Evolutionary conservation across 2,797 vertebrate genomes (phyloP), one percentile per base, ranked within the genome.

Genomic region (Sparus aurata): DNA sequence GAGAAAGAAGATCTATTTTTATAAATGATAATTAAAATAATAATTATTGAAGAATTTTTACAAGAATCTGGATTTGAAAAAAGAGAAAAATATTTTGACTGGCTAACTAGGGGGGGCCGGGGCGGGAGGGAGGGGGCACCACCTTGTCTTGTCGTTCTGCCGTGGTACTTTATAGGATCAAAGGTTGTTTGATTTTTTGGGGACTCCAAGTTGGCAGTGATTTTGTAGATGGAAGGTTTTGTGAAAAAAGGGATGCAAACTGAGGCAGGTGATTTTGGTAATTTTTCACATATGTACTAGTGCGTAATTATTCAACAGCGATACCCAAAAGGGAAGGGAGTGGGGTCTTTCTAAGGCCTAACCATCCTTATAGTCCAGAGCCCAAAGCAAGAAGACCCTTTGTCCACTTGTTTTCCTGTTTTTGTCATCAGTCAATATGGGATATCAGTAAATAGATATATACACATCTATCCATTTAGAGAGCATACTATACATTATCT

Each of bases 51-150:
- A 98, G 98, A 99, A 99, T 99, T 99, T 99, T 99, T 99, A 99
- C 98, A 98, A 97, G 98, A 99, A 99, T 98, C 98, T 99, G 98
- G 98, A 99, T 99, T 99, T 99, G 98, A 99, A 97, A 98, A 96
- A 96, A 95, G 94, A 96, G 97, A 96, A 97, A 98, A 98, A 99
- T 99, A 99, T 99, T 99, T 99, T 99, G 98, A 98, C 98, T 99
- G 98, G 98, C 98, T 98, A 98, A 98, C 97, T 97, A 97, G 96
- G 97, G 97, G 96, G 91, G 93, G 88, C 84, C 45, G 91, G 93
- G 92, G 96, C 93, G 96, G 96, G 92, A 70, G 94, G 93, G 93
- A 87, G 94, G 97, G 90, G 92, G 96, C 97, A 96, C 98, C 98
- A 98, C 98, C 98, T 99, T 98, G 97, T 99, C 97, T 96, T 96